Evolutionary conservation across 2,797 vertebrate species (phyloP), one percentile per base, ranked within the genome.

Genomic region (Enoplosus armatus): DNA sequence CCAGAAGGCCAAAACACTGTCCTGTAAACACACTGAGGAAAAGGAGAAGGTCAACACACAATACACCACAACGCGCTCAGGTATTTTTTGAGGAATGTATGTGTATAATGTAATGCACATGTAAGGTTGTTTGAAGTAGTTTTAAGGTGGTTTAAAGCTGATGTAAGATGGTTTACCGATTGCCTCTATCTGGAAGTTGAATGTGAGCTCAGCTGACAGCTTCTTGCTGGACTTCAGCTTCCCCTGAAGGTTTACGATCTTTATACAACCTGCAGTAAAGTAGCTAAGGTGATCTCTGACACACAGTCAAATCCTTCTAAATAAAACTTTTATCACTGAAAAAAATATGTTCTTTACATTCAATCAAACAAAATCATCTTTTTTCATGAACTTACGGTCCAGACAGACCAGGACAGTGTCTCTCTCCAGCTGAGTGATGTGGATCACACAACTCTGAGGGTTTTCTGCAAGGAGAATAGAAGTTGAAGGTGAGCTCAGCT

Each of bases 1-100:
- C 97, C 97, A 98, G 92, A 98, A 98, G 63, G 97, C 97, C 85
- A 98, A 76, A 62, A 97, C 96, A 1, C 97, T 97, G 93, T 97
- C 97, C 74, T 97, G 97, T 91, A 97, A 95, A 90, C 96, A 98
- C 76, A 97, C 97, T 98, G 81, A 72, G 89, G 31, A 77, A 53
- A 8, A 37, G 27, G 31, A 43, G 37, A 22, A 39, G 35, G 9
- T 67, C 33, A 67, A 67, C 16, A 55, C 22, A 7, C 26, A 24
- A 8, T 14, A 24, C 48, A 66, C 33, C 33, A n/a, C n/a, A n/a
- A n/a, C n/a, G n/a, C n/a, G n/a, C n/a, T n/a, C n/a, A n/a, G 35
- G 16, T 6, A 14, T 55, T 8, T 27, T 16, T 31, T 5, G 29
- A 35, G 29, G 55, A 35, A 35, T 3, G 0, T 35, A n/a, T n/a